Evolutionary conservation across 2,113 vertebrate species (phyloP), one percentile per base, ranked within the genome.

Genomic region (Atherinomorus stipes): DNA sequence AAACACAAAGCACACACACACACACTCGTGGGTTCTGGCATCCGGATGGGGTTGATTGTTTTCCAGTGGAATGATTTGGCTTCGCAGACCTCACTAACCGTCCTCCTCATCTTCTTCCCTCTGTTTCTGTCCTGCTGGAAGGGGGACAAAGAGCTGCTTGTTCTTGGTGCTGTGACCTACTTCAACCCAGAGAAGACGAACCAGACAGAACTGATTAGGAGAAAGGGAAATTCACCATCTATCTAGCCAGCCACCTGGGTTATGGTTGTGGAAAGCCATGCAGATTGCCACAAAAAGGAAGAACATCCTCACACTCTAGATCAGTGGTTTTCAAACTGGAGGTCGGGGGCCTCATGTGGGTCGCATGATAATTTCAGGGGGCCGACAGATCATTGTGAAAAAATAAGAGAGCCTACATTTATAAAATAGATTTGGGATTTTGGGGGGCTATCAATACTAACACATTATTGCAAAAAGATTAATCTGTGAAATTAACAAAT

Each of bases 121-220:
- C 73, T 78, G 72, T 77, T 75, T 59, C 76, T 64, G 70, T 85
- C 69, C 82, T 83, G 84, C 73, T 22, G n/a, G 49, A 83, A 71
- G 65, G 71, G 77, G 73, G 80, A 92, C 91, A 91, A 89, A 85
- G 89, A 87, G 72, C 72, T 64, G 78, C 79, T 84, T 91, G 88
- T 92, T 78, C 77, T 71, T 71, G 64, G 64, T 53, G 69, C 74
- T 72, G 68, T 90, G 86, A 87, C 86, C 85, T 75, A 87, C 81
- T 87, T 86, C 64, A 69, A 21, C 53, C 42, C 74, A 80, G 74
- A 51, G 47, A 85, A 84, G 61, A 76, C 74, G 64, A 64, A 78
- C 68, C 73, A 69, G 50, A 54, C 72, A 52, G n/a, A 78, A 74
- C 53, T 80, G 73, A 89, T 89, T 38, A 76, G 56, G 1, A 34